These are phyloP conservation scores for Eumaeus atala DNA, from an alignment of 1,140 invertebrate species.

Conservation along the genomic window DNA sequence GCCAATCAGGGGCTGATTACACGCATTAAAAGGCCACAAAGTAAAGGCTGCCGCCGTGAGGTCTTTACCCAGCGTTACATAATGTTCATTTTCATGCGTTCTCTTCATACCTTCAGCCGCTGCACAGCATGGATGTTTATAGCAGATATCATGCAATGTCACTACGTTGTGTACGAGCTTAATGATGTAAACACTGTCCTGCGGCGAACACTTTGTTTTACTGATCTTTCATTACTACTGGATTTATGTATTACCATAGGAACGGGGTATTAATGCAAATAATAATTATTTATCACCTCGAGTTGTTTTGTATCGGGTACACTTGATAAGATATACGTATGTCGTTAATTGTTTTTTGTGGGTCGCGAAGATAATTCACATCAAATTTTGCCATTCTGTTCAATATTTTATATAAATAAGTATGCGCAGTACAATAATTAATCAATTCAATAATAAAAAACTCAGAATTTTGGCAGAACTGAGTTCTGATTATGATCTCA, in stretches of 20 bases:
- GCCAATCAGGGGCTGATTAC: constrained; percentile 70
- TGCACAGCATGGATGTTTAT: constrained; percentile 23
- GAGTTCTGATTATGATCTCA: too few relatives aligned
- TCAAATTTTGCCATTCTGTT: too few relatives aligned
- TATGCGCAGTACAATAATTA: too few relatives aligned
- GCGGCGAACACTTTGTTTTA: constrained; percentile 26
- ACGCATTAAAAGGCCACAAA: constrained; percentile 62
- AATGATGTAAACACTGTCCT: constrained; percentile 36
- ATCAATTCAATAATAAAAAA: too few relatives aligned
- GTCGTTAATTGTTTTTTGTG: too few relatives aligned
- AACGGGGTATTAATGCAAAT: too few relatives aligned
- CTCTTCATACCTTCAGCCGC: background rate
- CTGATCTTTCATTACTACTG: constrained; percentile 11
- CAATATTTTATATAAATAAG: too few relatives aligned
- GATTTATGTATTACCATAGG: constrained; percentile 5
- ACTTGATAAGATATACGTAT: too few relatives aligned
- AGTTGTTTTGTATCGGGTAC: too few relatives aligned
- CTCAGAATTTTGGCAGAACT: too few relatives aligned
- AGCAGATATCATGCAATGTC: constrained; percentile 56
- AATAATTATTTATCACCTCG: too few relatives aligned
- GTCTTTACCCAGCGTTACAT: constrained; percentile 31
- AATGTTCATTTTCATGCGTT: constrained; percentile 27
- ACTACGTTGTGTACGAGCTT: constrained; percentile 32
- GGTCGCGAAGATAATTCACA: too few relatives aligned
- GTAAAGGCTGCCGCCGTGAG: constrained; percentile 30